Evolutionary conservation across 2,113 vertebrate species (phyloP), one percentile per base, ranked within the genome.

Genomic region (Cisticola juncidis): DNA sequence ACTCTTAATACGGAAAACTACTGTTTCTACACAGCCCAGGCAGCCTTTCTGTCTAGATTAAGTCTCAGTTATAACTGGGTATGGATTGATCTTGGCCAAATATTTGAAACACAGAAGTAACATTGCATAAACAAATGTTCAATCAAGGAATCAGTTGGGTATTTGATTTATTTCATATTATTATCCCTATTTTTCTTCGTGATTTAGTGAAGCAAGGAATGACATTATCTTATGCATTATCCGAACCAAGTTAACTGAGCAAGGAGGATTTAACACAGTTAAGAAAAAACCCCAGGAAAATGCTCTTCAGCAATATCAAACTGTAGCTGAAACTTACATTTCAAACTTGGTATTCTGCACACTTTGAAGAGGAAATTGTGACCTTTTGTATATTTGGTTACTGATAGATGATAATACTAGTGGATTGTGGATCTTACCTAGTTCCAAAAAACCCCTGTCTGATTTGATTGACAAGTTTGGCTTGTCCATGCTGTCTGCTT

Each of bases 361-460:
- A 21, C 23, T 68, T 62, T 31, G 28, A 82, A 71, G n/a, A 87
- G 23, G 28, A 71, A 76, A 25, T 42, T 80, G 36, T 85, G 57
- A 53, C 50, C 16, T 8, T 69, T 24, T 26, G 9, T 51, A 3
- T 50, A 57, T 56, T 73, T 66, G 54, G 10, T 70, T 86, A 45
- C 44, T 47, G 44, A 29, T 33, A 40, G 0, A 12, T 87, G 33
- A 26, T 54, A 69, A n/a, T 79, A 29, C 8, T 84, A 61, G 50
- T 51, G 35, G 14, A 70, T 19, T 36, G 6, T 57, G 48, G 35
- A n/a, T 73, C 25, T 68, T 81, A 5, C 11, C 17, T 36, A 50
- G 20, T 53, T 79, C 19, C 8, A 42, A 18, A 81, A 65, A 56
- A 3, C 0, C 1, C 5, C 4, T 36, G 16, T 61, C 20, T 57